Evolutionary conservation across 2,113 vertebrate genomes (phyloP).

Genomic region (Deroptyus accipitrinus): DNA sequence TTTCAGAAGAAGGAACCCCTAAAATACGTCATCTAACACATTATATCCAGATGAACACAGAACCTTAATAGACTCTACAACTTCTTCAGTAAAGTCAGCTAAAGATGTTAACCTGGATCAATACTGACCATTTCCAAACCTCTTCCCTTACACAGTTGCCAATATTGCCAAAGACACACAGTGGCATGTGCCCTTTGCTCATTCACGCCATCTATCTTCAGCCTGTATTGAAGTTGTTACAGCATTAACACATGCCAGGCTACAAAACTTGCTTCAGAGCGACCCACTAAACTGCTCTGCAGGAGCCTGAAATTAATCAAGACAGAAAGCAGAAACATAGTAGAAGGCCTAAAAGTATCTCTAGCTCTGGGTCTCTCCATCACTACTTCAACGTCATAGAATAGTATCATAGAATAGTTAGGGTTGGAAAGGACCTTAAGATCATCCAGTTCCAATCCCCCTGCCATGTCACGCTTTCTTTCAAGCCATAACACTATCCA

Average conservation of each 20-base stretch:
- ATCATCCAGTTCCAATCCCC: too few relatives aligned
- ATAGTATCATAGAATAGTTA: too few relatives aligned
- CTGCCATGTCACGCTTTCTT: background rate
- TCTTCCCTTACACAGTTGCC: background rate
- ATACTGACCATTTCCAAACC: constrained; percentile 23
- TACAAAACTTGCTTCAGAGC: background rate
- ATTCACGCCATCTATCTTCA: background rate
- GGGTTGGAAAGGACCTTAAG: too few relatives aligned
- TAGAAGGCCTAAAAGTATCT: background rate
- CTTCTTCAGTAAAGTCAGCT: background rate
- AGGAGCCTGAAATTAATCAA: background rate
- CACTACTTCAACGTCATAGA: background rate
- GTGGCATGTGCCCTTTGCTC: background rate
- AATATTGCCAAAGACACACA: background rate
- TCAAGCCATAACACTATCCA: background rate
- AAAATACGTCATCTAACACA: accelerated
- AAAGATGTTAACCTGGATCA: background rate
- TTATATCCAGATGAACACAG: background rate
- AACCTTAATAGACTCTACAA: background rate
- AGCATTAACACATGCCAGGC: background rate
- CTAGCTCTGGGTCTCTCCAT: background rate
- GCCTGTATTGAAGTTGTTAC: background rate
- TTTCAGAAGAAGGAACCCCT: background rate
- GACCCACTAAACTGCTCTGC: background rate
- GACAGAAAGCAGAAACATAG: background rate